Evolutionary conservation across 2,797 vertebrate species (phyloP), one percentile per base, ranked within the genome.

Genomic region (Acrossocheilus fasciatus): DNA sequence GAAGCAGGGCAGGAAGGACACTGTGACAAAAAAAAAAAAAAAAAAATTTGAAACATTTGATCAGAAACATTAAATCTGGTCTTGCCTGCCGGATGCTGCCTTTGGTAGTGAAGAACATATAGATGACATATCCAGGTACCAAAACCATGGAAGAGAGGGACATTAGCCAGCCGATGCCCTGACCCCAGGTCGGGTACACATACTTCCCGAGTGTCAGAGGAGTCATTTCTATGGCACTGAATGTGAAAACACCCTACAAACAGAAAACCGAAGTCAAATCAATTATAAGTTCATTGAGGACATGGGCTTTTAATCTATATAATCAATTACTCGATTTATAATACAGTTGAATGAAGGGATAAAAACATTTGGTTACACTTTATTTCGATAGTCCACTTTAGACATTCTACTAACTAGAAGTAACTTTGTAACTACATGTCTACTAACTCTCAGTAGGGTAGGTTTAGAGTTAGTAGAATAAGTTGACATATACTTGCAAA

Each of bases 221-320:
- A 7, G 96, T 97, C 97, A 98, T 98, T 94, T 98, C 96, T 64
- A 97, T 95, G 82, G 96, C 97, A 0, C 97, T 98, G 93, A 98
- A 98, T 85, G 96, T 95, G 87, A 98, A 98, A 47, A 98, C 97
- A 0, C 97, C 96, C 97, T 98, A 68, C 6, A 88, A 52, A 87
- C 66, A 85, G 30, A 10, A 87, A 82, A 91, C 66, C 85, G 4
- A 85, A 85, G 30, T 62, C 2, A 12, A 4, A 18, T 81, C 78
- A 20, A 54, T 54, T n/a, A 43, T n/a, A 12, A 34, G 30, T 62
- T 79, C 2, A 45, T 12, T 50, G 17, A 59, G 17, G 0, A 23
- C 74, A 76, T 70, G 0, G 45, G n/a, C n/a, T 45, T 50, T 78
- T 20, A 45, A 74, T 20, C 10, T 47, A 12, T 15, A 76, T 72